These are phyloP conservation scores for Pardosa pseudoannulata DNA, from an alignment of 2,888 invertebrate genomes.

Conservation along the genomic window DNA sequence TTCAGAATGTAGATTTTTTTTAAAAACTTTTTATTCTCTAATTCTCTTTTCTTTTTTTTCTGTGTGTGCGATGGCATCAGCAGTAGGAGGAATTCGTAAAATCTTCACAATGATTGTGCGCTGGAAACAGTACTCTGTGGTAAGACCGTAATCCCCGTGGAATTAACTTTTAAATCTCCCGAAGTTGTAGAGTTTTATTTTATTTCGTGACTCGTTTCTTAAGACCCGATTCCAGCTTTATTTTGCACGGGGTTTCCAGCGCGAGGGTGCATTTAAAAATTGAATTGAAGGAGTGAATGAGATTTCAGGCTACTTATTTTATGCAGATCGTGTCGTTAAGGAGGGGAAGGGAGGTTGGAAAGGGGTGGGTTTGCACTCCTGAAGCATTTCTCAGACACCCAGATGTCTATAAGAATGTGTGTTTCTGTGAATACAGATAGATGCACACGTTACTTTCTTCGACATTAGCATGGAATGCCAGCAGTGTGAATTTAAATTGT, in stretches of 20 bases:
- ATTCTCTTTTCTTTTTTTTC: not conserved
- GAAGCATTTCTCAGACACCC: too few species aligned
- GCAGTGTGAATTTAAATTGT: too few species aligned
- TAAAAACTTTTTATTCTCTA: constrained; percentile 8
- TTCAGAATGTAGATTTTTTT: constrained; percentile 36
- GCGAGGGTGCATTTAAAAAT: constrained; percentile 56
- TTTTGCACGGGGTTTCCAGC: constrained; percentile 5
- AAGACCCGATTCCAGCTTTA: constrained; percentile 49
- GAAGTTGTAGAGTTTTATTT: constrained; percentile 66
- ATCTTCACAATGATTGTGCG: constrained; percentile 44
- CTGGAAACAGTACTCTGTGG: constrained; percentile 45
- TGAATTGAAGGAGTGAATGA: constrained; percentile 16
- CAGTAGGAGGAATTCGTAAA: constrained; percentile 41
- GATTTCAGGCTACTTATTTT: constrained; percentile 1
- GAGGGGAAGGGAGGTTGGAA: not conserved
- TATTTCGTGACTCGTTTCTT: constrained; percentile 63
- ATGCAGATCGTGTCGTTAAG: not conserved
- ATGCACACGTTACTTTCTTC: too few species aligned
- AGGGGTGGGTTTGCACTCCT: too few species aligned
- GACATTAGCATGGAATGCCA: too few species aligned
- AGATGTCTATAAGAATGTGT: too few species aligned
- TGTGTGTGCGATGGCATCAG: not conserved
- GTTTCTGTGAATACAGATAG: too few species aligned
- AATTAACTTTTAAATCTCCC: constrained; percentile 62
- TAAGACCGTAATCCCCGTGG: constrained; percentile 60